phyloP scores from a whole-genome alignment of 2,888 invertebrate genomes.

The Quadriops clusia region DNA sequence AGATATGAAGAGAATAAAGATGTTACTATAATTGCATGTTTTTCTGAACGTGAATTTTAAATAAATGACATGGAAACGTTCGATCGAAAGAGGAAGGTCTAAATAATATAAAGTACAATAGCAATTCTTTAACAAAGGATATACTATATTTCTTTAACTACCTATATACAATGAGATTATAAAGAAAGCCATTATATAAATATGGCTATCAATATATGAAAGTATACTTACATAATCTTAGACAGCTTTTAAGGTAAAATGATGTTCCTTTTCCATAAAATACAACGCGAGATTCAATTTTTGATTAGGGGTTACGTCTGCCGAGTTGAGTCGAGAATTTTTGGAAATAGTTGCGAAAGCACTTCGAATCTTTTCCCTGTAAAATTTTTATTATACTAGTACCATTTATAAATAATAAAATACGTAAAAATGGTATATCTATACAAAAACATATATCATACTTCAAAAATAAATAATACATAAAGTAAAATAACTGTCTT shows the following conservation, averaged over 20 bases:
- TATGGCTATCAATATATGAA: background rate
- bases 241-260: constrained; percentile 66
- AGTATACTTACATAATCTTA: constrained; percentile 35
- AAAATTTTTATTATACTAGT: constrained; percentile 13
- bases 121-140: too few relatives aligned
- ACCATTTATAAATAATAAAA: constrained; percentile 2
- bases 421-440: too few relatives aligned
- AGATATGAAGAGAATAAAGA: too few relatives aligned
- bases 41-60: too few relatives aligned
- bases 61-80: too few relatives aligned
- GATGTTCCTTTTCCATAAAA: constrained; percentile 56
- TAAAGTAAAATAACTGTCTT: constrained; percentile 25
- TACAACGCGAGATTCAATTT: constrained; percentile 56
- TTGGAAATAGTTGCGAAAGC: too few relatives aligned
- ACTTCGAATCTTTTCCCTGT: constrained; percentile 27
- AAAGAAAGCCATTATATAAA: background rate
- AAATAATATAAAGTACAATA: too few relatives aligned
- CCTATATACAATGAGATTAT: background rate
- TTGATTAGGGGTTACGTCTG: too few relatives aligned
- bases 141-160: background rate
- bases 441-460: background rate
- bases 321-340: too few relatives aligned
- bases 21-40: too few relatives aligned
- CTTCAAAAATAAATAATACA: constrained; percentile 9
- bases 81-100: too few relatives aligned